These are phyloP conservation scores for Natator depressus DNA, from an alignment of 2,113 vertebrate species.

Conservation along the genomic window DNA sequence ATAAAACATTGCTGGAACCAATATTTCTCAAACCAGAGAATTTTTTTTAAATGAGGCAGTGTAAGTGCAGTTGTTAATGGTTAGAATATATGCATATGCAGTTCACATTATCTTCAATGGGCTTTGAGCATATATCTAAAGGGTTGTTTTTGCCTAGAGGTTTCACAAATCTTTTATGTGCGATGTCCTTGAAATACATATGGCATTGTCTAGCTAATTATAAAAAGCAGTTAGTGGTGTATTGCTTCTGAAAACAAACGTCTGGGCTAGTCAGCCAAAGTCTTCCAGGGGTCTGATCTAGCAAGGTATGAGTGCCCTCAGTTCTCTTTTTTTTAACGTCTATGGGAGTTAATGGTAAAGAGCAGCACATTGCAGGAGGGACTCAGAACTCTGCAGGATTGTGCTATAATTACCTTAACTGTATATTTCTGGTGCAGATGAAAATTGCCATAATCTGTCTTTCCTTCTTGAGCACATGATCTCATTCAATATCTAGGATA, in stretches of 20 bases:
- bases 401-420: not conserved
- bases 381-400: not conserved
- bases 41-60: not conserved
- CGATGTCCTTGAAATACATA: constrained; percentile 35
- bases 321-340: constrained; percentile 21
- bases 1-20: not conserved
- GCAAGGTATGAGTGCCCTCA: constrained; percentile 23
- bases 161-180: not conserved
- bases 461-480: not conserved
- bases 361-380: not conserved
- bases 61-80: not conserved
- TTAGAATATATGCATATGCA: rapidly evolving
- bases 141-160: not conserved
- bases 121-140: not conserved
- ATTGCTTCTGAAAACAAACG: constrained; percentile 40
- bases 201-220: not conserved
- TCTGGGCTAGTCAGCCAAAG: constrained; percentile 32
- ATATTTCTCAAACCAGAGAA: not conserved
- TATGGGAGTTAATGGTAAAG: constrained; percentile 26
- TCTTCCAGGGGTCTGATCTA: not conserved
- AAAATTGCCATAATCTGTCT: not conserved
- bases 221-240: not conserved
- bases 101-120: not conserved
- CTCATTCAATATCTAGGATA: rapidly evolving
- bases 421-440: not conserved